Conservation (phyloP, 2,797 vertebrate genomes). For the Notolabrus celidotus region DNA sequence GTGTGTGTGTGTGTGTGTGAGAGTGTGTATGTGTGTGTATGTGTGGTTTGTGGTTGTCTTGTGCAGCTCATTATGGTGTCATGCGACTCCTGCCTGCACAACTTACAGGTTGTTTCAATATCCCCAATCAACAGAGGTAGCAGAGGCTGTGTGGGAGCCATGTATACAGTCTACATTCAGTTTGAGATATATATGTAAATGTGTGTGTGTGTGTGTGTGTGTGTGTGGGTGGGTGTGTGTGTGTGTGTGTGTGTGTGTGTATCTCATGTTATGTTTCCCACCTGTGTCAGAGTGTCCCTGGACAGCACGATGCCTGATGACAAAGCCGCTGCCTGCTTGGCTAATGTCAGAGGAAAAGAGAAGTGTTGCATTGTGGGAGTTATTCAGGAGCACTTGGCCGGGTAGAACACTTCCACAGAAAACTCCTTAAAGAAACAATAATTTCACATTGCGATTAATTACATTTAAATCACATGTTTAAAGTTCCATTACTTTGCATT, state of each 20-base stretch:
- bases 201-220: too few relatives aligned
- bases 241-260: constrained; percentile 3
- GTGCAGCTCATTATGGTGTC: constrained; percentile 51
- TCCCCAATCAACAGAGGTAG: constrained; percentile 12
- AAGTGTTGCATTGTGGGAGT: constrained; percentile 79
- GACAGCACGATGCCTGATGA: constrained; percentile 81
- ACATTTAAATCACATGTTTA: too few relatives aligned
- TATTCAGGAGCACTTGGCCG: constrained; percentile 80
- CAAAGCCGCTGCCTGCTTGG: constrained; percentile 83
- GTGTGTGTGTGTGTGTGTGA: constrained; percentile 7
- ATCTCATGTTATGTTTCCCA: constrained; percentile 57
- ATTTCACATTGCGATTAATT: too few relatives aligned
- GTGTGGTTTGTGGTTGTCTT: constrained; percentile 30
- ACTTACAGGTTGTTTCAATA: constrained; percentile 15
- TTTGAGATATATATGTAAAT: too few relatives aligned
- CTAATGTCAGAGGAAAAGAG: constrained; percentile 88
- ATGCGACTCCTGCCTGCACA: constrained; percentile 34
- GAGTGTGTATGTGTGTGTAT: constrained; percentile 6
- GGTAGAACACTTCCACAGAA: constrained; percentile 83
- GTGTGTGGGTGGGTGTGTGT: not conserved
- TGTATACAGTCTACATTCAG: not conserved
- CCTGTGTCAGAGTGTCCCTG: constrained; percentile 73
- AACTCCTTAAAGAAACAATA: constrained; percentile 75
- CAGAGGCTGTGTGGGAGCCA: not conserved
- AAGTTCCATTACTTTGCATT: too few relatives aligned